Evolutionary conservation across 1,140 invertebrate species (phyloP).

Genomic region (Ganaspis sp.): DNA sequence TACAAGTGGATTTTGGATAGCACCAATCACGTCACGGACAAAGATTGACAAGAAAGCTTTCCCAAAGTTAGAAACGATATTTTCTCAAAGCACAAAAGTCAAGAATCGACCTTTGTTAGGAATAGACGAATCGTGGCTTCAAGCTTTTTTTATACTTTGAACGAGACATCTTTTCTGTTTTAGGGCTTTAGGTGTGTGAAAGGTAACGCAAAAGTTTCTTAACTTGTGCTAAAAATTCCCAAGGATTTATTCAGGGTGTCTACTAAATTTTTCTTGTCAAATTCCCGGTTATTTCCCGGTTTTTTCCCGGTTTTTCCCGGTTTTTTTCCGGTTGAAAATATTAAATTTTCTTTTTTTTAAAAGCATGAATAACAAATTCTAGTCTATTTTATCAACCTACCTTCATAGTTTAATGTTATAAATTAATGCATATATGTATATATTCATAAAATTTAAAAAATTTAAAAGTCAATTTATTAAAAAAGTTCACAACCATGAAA

Average conservation of each 20-base stretch:
- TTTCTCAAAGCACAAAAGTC: not conserved
- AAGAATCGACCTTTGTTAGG: not conserved
- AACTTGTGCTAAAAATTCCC: not conserved
- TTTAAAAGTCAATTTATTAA: too few relatives aligned
- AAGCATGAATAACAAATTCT: too few relatives aligned
- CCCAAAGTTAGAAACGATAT: constrained; percentile 8
- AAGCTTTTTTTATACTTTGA: constrained; percentile 20
- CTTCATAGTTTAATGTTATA: too few relatives aligned
- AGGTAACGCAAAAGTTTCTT: not conserved
- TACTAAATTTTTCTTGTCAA: too few relatives aligned
- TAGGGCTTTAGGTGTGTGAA: not conserved
- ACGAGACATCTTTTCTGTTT: not conserved
- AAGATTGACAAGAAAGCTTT: constrained; percentile 14
- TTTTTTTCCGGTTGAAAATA: too few relatives aligned
- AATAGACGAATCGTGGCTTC: not conserved
- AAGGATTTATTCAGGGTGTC: not conserved
- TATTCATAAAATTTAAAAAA: too few relatives aligned
- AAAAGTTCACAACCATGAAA: too few relatives aligned
- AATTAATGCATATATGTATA: too few relatives aligned
- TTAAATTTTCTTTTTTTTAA: too few relatives aligned
- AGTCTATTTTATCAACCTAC: too few relatives aligned
- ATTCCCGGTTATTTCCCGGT: too few relatives aligned
- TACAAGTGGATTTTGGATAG: constrained; percentile 36
- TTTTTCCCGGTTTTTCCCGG: too few relatives aligned
- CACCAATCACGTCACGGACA: constrained; percentile 32